Conservation (phyloP, 2,797 vertebrate genomes). For the Knipowitschia caucasica region DNA sequence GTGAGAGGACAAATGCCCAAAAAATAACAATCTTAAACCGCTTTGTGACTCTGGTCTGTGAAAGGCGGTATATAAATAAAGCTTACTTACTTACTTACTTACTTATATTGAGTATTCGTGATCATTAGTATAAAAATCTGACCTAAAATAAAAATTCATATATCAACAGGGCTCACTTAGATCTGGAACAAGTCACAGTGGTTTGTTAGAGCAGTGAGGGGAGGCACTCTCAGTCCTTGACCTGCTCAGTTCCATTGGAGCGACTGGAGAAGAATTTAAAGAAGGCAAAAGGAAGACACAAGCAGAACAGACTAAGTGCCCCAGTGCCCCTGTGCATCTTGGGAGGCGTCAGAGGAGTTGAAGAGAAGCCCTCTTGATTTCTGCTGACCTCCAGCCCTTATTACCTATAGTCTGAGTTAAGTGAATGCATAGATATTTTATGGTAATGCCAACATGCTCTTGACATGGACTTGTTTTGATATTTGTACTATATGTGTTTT, state of each 20-base stretch:
- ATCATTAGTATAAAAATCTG: no score
- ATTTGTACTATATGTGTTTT: no score
- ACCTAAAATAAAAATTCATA: no score
- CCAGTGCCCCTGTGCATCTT: conserved; percentile 55
- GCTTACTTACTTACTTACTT: no score
- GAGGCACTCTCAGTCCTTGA: conserved; percentile 51
- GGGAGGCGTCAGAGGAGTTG: conserved; percentile 66
- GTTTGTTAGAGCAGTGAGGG: conserved; percentile 32
- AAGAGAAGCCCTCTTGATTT: conserved; percentile 52
- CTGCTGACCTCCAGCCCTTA: conserved; percentile 54
- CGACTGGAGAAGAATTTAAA: conserved; percentile 55
- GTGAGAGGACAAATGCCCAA: no score
- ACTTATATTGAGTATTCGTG: no score
- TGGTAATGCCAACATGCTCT: neutral
- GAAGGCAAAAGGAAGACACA: conserved; percentile 46
- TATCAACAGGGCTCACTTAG: conserved; percentile 22
- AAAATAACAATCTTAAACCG: no score
- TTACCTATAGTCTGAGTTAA: conserved; percentile 61
- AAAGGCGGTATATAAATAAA: no score
- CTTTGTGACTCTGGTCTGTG: no score
- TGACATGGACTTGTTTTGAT: neutral
- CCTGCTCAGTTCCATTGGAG: conserved; percentile 40
- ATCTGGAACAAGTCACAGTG: conserved; percentile 4
- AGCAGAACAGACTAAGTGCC: conserved; percentile 39
- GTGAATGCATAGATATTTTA: conserved; percentile 47